Conservation (phyloP, 2,888 invertebrate species). For the Tipula confusa region DNA sequence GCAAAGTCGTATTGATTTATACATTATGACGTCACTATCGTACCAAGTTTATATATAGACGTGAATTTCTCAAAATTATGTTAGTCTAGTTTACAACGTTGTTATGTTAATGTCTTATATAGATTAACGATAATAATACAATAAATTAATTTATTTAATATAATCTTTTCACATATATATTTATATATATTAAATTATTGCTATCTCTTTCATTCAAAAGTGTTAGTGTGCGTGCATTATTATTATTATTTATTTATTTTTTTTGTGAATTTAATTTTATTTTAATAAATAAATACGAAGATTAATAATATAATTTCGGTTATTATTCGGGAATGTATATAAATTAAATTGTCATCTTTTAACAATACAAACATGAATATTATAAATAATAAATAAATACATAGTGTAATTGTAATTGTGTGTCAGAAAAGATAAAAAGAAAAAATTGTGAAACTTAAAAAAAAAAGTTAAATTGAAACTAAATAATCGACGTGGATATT, state of each 20-base stretch:
- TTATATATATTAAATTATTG: neutral
- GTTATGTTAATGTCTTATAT: neutral
- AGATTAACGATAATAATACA: constrained; percentile 16
- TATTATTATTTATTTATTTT: constrained; percentile 12
- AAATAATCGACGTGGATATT: constrained; percentile 27
- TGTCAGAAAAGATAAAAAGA: constrained; percentile 21
- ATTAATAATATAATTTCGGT: constrained; percentile 28
- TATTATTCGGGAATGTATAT: neutral
- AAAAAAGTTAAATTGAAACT: constrained; percentile 6
- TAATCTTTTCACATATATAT: neutral
- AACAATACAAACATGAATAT: constrained; percentile 20
- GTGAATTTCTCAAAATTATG: constrained; percentile 4
- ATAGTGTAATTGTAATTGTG: constrained; percentile 16
- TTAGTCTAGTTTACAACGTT: constrained; percentile 30
- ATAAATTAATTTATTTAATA: constrained; percentile 28
- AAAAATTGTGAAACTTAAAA: constrained; percentile 26
- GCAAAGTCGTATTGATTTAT: neutral
- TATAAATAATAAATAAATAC: neutral
- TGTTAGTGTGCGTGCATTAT: neutral
- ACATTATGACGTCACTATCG: constrained; percentile 26
- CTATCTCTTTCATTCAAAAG: constrained; percentile 12
- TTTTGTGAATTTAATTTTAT: neutral
- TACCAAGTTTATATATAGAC: constrained; percentile 30
- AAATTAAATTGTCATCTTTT: constrained; percentile 28
- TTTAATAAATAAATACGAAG: constrained; percentile 7